A percentile compares a stretch with the other conserved stretches of the same genome.
phyloP scores from a whole-genome alignment of 1,140 invertebrate species.

The Phenacoccus solenopsis region DNA sequence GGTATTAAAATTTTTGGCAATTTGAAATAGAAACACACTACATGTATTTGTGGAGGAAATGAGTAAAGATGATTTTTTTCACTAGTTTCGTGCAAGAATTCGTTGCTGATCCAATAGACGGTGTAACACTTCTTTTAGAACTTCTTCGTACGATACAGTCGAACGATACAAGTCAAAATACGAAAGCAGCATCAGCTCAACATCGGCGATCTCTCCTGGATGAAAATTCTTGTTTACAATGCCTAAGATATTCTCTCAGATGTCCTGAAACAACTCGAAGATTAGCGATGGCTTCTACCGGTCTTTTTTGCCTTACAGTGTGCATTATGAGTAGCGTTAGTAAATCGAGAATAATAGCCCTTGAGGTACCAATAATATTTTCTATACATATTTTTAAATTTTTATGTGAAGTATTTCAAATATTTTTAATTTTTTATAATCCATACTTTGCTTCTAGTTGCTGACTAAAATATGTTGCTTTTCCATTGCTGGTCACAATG shows the following conservation, averaged over 20 bases:
- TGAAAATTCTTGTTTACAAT: constrained; percentile 79
- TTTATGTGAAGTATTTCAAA: not conserved
- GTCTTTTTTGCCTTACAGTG: constrained; percentile 71
- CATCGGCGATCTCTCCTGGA: constrained; percentile 50
- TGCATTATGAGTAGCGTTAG: constrained; percentile 76
- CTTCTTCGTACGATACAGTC: constrained; percentile 71
- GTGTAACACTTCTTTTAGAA: constrained; percentile 64
- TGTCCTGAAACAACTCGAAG: constrained; percentile 59
- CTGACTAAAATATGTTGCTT: constrained; percentile 61
- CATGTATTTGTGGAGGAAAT: too few relatives aligned
- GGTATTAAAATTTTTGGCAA: too few relatives aligned
- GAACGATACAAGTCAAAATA: constrained; percentile 41
- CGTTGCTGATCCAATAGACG: constrained; percentile 66
- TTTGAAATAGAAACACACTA: too few relatives aligned
- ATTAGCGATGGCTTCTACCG: constrained; percentile 60
- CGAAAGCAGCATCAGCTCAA: constrained; percentile 29
- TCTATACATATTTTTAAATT: not conserved
- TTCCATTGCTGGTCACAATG: constrained; percentile 51
- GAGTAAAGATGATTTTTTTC: constrained; percentile 28
- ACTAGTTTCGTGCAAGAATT: constrained; percentile 85
- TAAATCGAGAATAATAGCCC: constrained; percentile 63
- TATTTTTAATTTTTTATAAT: not conserved
- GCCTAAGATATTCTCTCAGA: constrained; percentile 58
- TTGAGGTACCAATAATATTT: constrained; percentile 51
- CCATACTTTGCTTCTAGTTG: constrained; percentile 36